Base-by-base conservation (phyloP, 2,888 invertebrate species). In the Gortyna flavago region DNA sequence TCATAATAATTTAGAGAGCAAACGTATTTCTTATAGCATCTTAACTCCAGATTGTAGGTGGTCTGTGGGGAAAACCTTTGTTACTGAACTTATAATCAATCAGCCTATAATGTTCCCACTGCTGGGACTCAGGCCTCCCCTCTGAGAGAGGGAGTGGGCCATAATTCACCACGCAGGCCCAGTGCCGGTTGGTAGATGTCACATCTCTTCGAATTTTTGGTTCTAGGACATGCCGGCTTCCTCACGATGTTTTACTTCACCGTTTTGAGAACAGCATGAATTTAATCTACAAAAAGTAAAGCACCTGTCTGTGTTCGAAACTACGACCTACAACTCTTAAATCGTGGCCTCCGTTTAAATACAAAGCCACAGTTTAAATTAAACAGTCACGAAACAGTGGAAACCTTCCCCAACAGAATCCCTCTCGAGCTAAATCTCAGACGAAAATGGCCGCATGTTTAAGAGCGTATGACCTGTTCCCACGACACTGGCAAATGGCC, bases 401-500 rank as follows among this genome's bases (percentile, higher is more conserved):
- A 7, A 41, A 13, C 35, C 7, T 7, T 66, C 21, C 62, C 57
- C 35, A 68, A 41, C 35, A 77, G 48, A 41, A 64, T 41, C 11
- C 25, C 29, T 51, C 25, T 35, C 29, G 9, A 59, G 29, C 69
- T 78, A 48, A 64, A 68, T 77, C 78, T 78, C 57, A 38, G 25
- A 77, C 35, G 69, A 66, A 54, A 78, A 70, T 79, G 38, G 35
- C 44, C 9, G 59, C 59, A 84, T 48, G 71, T 66, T 61, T 48
- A 70, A 61, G 70, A 84, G 32, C 38, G 38, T 54, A 70, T 61
- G 69, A 83, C 54, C 84, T 13, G 25, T 57, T 66, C 44, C 64
- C 54, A 54, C 41, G 51, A 71, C 38, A 67, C 61, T 71, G 80
- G 84, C 84, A 67, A 71, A 79, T 70, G 38, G 61, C 84, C 79